Evolutionary conservation across 2,797 vertebrate genomes (phyloP).

Genomic region (Toxotes lorentzi): DNA sequence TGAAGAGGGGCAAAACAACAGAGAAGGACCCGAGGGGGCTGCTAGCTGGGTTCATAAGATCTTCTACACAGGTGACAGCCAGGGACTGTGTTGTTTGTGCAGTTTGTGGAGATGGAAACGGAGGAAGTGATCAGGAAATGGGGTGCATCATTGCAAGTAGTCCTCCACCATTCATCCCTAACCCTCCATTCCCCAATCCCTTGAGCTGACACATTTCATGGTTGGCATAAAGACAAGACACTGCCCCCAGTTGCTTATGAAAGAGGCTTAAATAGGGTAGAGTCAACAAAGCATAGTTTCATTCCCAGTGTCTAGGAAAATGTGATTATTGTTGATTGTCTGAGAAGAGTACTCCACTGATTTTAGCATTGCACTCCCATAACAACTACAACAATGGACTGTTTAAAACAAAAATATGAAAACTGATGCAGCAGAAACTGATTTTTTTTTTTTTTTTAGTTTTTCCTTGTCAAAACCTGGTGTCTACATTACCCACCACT

Average conservation of each 20-base stretch:
- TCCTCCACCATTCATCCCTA: slow-evolving; percentile 6
- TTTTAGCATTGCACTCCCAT: not conserved
- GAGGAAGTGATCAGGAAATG: slow-evolving; percentile 1
- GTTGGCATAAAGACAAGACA: slow-evolving; percentile 62
- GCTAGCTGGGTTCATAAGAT: slow-evolving; percentile 7
- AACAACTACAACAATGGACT: not conserved
- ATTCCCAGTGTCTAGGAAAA: slow-evolving; percentile 33
- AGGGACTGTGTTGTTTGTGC: slow-evolving; percentile 37
- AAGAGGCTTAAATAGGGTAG: slow-evolving; percentile 49
- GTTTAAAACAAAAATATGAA: not conserved
- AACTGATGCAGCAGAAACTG: not conserved
- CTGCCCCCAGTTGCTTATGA: slow-evolving; percentile 65
- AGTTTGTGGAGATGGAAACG: slow-evolving; percentile 15
- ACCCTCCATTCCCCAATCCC: slow-evolving; percentile 21
- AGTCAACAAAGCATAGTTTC: slow-evolving; percentile 35
- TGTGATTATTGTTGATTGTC: not conserved
- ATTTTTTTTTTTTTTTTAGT: not conserved
- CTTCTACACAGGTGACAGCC: slow-evolving; percentile 12
- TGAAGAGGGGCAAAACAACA: slow-evolving; percentile 32
- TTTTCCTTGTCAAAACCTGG: not conserved
- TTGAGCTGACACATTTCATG: slow-evolving; percentile 64
- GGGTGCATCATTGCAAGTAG: slow-evolving; percentile 9
- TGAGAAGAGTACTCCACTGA: not conserved
- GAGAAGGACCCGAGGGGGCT: not conserved
- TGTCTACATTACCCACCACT: not conserved